Conservation (phyloP, 37 sponge, comb jelly and placozoan species). For the Ianthella basta region DNA sequence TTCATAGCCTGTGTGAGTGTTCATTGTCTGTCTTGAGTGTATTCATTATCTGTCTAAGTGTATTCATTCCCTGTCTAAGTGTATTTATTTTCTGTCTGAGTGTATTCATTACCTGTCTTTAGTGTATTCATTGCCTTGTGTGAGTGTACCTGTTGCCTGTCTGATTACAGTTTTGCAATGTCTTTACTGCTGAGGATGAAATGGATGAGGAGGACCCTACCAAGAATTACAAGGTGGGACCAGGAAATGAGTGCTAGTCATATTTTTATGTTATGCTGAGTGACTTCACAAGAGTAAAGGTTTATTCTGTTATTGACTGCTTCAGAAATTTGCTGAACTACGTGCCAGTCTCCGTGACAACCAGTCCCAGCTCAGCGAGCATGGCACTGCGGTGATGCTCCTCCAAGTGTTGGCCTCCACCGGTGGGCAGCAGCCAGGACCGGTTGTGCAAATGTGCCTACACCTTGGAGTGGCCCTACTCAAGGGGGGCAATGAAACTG, state of each 20-base stretch:
- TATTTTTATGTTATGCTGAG: too few relatives aligned
- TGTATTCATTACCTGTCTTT: neutral
- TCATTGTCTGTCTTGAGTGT: too few relatives aligned
- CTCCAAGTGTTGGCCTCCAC: constrained; percentile 47
- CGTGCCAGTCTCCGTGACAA: constrained; percentile 39
- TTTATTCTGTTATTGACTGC: constrained; percentile 42
- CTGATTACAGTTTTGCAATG: constrained; percentile 32
- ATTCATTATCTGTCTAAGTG: too few relatives aligned
- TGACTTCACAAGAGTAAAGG: too few relatives aligned
- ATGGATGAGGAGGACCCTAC: constrained; percentile 52
- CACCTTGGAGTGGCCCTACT: constrained; percentile 84
- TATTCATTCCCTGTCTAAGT: too few relatives aligned
- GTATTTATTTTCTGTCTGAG: too few relatives aligned
- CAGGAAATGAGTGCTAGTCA: too few relatives aligned
- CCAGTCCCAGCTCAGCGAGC: constrained; percentile 47
- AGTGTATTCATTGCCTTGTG: too few relatives aligned
- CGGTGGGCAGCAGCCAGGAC: constrained; percentile 28
- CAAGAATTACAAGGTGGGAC: constrained; percentile 60
- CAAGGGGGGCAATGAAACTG: constrained; percentile 76
- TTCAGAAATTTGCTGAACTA: constrained; percentile 35
- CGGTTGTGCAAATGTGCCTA: constrained; percentile 61
- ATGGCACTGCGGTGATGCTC: constrained; percentile 52
- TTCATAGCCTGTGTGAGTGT: too few relatives aligned
- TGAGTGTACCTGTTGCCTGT: too few relatives aligned
- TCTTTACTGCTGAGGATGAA: constrained; percentile 56